Evolutionary conservation across 2,797 vertebrate genomes (phyloP).

Genomic region (Girardinus metallicus): DNA sequence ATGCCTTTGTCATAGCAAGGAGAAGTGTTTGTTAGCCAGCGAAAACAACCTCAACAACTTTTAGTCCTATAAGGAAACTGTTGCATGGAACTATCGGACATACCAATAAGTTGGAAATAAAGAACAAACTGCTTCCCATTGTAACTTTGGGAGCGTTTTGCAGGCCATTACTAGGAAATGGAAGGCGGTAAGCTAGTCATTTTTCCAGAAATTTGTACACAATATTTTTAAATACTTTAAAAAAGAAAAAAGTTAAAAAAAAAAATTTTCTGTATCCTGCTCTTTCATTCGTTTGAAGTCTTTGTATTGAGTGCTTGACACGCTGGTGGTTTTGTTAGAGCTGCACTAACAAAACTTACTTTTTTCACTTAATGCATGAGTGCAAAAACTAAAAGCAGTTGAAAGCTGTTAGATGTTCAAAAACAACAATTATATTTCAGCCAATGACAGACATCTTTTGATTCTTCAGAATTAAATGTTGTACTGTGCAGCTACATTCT

Average conservation of each 20-base stretch:
- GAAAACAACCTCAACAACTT: constrained; percentile 11
- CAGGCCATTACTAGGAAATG: neutral
- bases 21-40: neutral
- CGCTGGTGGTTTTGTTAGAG: constrained; percentile 1
- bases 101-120: neutral
- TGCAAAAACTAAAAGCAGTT: neutral
- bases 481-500: neutral
- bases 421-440: neutral
- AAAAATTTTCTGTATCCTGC: neutral
- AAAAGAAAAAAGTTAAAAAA: neutral
- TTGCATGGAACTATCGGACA: neutral
- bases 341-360: neutral
- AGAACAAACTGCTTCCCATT: neutral
- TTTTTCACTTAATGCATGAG: neutral
- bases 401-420: neutral
- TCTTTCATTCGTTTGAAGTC: neutral
- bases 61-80: neutral
- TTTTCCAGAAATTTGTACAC: neutral
- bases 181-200: constrained; percentile 41
- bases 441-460: neutral
- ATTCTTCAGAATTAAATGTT: neutral
- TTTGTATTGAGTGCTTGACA: neutral
- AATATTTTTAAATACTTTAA: neutral
- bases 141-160: neutral
- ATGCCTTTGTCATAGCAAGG: neutral